Conservation (phyloP, 2,888 invertebrate species). For the Sarcophaga subvicina region DNA sequence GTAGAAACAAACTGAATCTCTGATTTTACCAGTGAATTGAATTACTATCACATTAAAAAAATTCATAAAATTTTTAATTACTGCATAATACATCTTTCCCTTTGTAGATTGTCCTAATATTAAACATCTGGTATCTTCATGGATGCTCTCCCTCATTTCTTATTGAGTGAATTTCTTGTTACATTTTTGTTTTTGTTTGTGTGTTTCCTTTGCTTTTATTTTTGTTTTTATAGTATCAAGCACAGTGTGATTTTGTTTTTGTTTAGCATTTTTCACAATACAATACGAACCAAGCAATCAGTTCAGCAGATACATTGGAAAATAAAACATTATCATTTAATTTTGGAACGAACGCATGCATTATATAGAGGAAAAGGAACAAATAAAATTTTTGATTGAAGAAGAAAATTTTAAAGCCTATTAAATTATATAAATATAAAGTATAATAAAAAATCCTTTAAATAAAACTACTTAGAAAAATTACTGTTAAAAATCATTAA, state of each 20-base stretch:
- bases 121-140: conserved; percentile 36
- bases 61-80: too few relatives aligned
- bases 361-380: conserved; percentile 36
- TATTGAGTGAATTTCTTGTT: background rate
- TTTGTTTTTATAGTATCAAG: conserved; percentile 50
- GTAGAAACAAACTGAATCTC: too few relatives aligned
- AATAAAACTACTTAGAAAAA: background rate
- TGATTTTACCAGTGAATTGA: too few relatives aligned
- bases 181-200: conserved; percentile 33
- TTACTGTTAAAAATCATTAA: background rate
- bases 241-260: conserved; percentile 7
- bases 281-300: conserved; percentile 60
- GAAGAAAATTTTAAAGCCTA: background rate
- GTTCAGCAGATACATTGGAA: conserved; percentile 66
- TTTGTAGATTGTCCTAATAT: too few relatives aligned
- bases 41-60: too few relatives aligned
- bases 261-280: conserved; percentile 26
- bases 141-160: conserved; percentile 1
- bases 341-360: conserved; percentile 57
- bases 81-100: too few relatives aligned
- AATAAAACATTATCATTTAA: conserved; percentile 57
- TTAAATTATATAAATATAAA: background rate
- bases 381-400: conserved; percentile 35
- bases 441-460: background rate
- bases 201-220: background rate